A percentile compares a stretch with the other conserved stretches of the same genome.
Evolutionary conservation across 1,140 invertebrate genomes (phyloP).

Genomic region (Scaptomyza pallida): DNA sequence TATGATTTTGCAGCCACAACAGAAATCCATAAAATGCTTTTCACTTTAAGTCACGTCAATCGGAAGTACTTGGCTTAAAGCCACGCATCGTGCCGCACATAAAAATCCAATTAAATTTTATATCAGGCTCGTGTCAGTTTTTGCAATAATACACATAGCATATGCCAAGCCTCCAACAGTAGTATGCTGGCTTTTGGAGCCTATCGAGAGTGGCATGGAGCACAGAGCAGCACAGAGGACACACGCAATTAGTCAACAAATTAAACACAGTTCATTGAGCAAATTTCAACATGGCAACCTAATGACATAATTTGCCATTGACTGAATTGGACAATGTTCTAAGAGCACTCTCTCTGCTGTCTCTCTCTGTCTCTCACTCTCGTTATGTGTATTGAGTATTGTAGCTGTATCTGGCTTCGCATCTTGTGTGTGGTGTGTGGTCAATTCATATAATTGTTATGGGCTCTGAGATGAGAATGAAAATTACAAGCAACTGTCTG

Average conservation of each 20-base stretch:
- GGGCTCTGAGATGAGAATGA: slow-evolving; percentile 4
- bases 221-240: slow-evolving; percentile 45
- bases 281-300: slow-evolving; percentile 66
- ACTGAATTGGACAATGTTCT: slow-evolving; percentile 58
- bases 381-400: neutral
- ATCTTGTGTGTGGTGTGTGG: slow-evolving; percentile 33
- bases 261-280: slow-evolving; percentile 72
- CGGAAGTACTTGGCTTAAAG: slow-evolving; percentile 22
- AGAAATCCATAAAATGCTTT: neutral
- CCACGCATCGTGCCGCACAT: slow-evolving; percentile 34
- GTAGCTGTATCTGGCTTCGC: neutral
- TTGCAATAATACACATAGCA: slow-evolving; percentile 16
- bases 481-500: slow-evolving; percentile 37
- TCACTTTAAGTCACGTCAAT: slow-evolving; percentile 31
- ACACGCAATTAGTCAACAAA: slow-evolving; percentile 74
- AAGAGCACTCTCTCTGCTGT: neutral
- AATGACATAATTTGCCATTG: slow-evolving; percentile 75
- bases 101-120: slow-evolving; percentile 79
- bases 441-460: slow-evolving; percentile 52
- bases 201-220: slow-evolving; percentile 11
- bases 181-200: slow-evolving; percentile 33
- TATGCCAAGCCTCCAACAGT: slow-evolving; percentile 31
- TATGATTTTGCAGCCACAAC: neutral
- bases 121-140: slow-evolving; percentile 43
- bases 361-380: neutral